Percentiles rank a stretch among this genome's conserved stretches.
These are phyloP conservation scores for Oreochromis aureus DNA, from an alignment of 2,113 vertebrate genomes.

Conservation along the genomic window DNA sequence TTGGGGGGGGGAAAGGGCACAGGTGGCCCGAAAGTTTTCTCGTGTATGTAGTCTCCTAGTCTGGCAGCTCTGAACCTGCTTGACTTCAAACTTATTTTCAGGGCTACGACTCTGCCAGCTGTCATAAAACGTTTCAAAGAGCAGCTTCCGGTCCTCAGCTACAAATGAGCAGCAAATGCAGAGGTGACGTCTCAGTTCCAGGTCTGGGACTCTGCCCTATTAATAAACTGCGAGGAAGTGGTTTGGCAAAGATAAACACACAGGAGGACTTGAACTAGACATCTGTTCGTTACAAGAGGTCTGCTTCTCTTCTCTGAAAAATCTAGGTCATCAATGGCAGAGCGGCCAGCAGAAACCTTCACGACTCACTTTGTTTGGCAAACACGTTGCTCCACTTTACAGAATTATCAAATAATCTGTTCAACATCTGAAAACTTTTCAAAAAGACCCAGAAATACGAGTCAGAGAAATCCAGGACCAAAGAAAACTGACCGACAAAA, in stretches of 20 bases:
- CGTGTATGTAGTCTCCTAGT: neutral
- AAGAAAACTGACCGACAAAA: neutral
- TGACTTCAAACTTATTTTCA: constrained; percentile 12
- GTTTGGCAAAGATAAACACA: constrained; percentile 23
- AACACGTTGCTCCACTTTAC: neutral
- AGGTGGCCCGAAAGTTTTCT: neutral
- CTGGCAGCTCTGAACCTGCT: neutral
- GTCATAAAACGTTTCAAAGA: neutral
- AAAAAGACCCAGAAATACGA: neutral
- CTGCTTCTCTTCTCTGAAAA: neutral
- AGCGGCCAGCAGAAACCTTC: neutral
- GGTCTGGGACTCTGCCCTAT: neutral
- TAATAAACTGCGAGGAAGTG: constrained; percentile 29
- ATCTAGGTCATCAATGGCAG: neutral
- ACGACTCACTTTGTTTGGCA: neutral
- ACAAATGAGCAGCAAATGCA: neutral
- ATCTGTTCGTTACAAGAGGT: constrained; percentile 31
- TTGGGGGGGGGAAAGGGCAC: neutral
- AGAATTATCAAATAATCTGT: neutral
- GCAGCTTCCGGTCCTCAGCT: neutral
- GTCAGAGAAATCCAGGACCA: neutral
- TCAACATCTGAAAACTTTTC: neutral
- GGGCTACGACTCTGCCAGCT: constrained; percentile 20
- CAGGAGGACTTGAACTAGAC: constrained; percentile 33
- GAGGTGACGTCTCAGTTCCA: constrained; percentile 10